phyloP scores from a whole-genome alignment of 2,888 invertebrate genomes.

The Dusona sp. region DNA sequence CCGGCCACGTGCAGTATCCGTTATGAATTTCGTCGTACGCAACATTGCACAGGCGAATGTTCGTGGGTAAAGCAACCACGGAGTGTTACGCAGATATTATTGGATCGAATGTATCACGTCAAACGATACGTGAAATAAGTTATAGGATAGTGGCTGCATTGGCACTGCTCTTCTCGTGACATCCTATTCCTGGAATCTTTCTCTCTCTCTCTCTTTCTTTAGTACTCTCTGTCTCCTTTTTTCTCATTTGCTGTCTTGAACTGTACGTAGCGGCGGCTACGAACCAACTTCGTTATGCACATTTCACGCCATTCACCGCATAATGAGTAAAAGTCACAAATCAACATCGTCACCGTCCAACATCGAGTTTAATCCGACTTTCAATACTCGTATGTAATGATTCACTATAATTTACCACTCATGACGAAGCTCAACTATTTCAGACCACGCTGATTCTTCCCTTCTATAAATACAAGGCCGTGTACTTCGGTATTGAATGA shows the following conservation, averaged over 20 bases:
- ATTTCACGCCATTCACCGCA: constrained; percentile 46
- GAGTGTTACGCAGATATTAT: constrained; percentile 82
- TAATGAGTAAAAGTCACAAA: constrained; percentile 34
- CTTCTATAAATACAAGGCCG: not conserved
- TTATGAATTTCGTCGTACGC: constrained; percentile 79
- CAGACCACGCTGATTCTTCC: not conserved
- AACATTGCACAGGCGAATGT: constrained; percentile 55
- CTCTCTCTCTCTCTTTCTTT: constrained; percentile 71
- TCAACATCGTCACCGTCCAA: constrained; percentile 45
- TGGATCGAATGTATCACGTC: constrained; percentile 85
- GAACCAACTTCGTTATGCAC: constrained; percentile 58
- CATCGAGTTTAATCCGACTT: constrained; percentile 41
- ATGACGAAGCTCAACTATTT: constrained; percentile 37
- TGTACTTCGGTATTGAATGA: not conserved
- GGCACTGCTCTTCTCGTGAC: constrained; percentile 84
- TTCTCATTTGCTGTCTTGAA: constrained; percentile 25
- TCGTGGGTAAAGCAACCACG: constrained; percentile 58
- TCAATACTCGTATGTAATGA: constrained; percentile 30
- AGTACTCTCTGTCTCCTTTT: constrained; percentile 36
- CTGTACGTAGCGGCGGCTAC: constrained; percentile 54
- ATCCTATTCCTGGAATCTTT: constrained; percentile 84
- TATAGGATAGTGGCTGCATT: constrained; percentile 85
- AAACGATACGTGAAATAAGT: constrained; percentile 85
- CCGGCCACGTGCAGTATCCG: constrained; percentile 65
- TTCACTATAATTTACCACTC: constrained; percentile 11